Percentiles rank a stretch among this genome's conserved stretches.
Conservation (phyloP, 1,140 invertebrate species). For the Aleiodes sp. region DNA sequence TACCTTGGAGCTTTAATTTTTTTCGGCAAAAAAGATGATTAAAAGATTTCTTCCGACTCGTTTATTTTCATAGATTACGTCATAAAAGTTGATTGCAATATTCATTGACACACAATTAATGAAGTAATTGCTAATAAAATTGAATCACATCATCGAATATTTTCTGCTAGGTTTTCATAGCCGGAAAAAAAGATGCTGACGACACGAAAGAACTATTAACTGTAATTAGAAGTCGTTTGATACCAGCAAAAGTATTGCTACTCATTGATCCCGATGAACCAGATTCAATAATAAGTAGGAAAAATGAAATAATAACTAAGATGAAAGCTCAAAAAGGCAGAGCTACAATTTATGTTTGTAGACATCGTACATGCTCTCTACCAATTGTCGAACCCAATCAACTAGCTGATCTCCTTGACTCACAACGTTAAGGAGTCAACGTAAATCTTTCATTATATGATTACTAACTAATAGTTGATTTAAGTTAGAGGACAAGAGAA, state of each 20-base stretch:
- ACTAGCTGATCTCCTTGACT: conserved; percentile 69
- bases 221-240: conserved; percentile 72
- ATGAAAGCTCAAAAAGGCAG: conserved; percentile 65
- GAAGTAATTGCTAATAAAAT: no score
- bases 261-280: conserved; percentile 69
- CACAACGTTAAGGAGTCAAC: conserved; percentile 65
- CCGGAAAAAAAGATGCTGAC: conserved; percentile 72
- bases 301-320: conserved; percentile 53
- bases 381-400: conserved; percentile 78
- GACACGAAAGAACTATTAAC: conserved; percentile 75
- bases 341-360: conserved; percentile 84
- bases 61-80: no score
- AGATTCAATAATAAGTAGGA: conserved; percentile 47
- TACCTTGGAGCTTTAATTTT: background rate
- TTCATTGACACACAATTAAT: no score
- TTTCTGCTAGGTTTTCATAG: conserved; percentile 71
- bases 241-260: conserved; percentile 77
- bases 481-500: background rate
- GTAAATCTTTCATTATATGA: no score
- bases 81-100: no score
- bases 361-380: conserved; percentile 79
- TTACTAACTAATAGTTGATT: conserved; percentile 11
- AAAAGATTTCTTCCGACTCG: no score
- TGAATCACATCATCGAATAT: no score
- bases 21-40: no score